phyloP scores from a whole-genome alignment of 2,797 vertebrate genomes.

The Xenops minutus region DNA sequence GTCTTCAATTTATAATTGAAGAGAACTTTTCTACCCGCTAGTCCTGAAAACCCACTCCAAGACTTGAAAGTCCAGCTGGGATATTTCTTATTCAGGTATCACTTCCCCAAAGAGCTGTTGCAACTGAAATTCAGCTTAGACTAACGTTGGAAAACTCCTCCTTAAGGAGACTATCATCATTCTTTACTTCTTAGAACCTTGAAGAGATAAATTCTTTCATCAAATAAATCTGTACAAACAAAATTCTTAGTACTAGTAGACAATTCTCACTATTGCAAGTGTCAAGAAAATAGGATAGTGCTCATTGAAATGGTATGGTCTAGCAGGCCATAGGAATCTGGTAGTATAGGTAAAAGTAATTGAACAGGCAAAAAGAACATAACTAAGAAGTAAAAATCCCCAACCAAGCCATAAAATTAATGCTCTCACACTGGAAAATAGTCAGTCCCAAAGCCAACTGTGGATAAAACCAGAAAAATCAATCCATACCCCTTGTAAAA shows the following conservation, averaged over 20 bases:
- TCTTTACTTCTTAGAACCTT: not conserved
- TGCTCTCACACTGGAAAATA: not conserved
- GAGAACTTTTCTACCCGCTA: not conserved
- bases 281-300: not conserved
- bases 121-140: not conserved
- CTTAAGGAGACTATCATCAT: not conserved
- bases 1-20: not conserved
- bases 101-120: not conserved
- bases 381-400: not conserved
- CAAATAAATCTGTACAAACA: not conserved
- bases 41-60: slow-evolving; percentile 6
- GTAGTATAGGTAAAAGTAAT: not conserved
- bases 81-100: not conserved
- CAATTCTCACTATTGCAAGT: not conserved
- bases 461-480: not conserved
- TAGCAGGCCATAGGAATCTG: not conserved
- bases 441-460: not conserved
- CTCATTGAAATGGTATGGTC: accelerated
- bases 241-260: not conserved
- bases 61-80: not conserved
- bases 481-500: accelerated
- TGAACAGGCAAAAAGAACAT: not conserved
- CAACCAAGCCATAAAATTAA: not conserved
- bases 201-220: not conserved
- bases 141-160: not conserved